phyloP scores from a whole-genome alignment of 1,140 invertebrate species.

The Teleopsis dalmanni region DNA sequence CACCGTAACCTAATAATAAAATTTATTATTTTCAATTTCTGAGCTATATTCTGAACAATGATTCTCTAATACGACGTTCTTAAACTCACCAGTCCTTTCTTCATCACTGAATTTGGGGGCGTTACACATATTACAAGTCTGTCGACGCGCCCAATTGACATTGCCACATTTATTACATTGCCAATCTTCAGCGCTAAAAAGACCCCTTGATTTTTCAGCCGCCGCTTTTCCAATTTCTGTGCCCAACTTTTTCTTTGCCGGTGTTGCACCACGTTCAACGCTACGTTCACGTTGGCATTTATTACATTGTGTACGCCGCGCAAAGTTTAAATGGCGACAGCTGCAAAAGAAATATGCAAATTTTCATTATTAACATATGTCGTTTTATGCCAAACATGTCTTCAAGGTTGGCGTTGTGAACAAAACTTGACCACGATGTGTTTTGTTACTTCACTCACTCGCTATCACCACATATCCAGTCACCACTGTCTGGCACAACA shows the following conservation, averaged over 20 bases:
- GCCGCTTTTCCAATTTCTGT: constrained; percentile 96
- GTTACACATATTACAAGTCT: constrained; percentile 98
- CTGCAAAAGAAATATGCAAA: constrained; percentile 47
- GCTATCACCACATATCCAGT: constrained; percentile 53
- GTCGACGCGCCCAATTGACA: constrained; percentile 96
- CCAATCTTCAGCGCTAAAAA: constrained; percentile 99
- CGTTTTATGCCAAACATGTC: too few relatives aligned
- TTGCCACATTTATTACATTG: constrained; percentile 99
- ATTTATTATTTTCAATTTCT: neutral
- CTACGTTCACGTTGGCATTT: constrained; percentile 70
- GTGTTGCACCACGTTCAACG: constrained; percentile 51
- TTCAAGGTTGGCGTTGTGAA: constrained; percentile 6
- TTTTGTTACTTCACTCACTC: too few relatives aligned
- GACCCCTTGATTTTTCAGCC: constrained; percentile 94
- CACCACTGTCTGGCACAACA: too few relatives aligned
- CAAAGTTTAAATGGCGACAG: constrained; percentile 94
- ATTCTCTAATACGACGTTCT: neutral
- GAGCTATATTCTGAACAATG: constrained; percentile 34
- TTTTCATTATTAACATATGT: too few relatives aligned
- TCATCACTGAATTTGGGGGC: constrained; percentile 92
- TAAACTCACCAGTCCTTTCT: constrained; percentile 52
- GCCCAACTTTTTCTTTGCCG: constrained; percentile 82
- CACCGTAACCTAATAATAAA: constrained; percentile 58
- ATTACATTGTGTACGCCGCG: constrained; percentile 81
- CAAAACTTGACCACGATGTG: constrained; percentile 24